Percentiles rank a stretch among this genome's conserved stretches.
Conservation (phyloP, 2,113 vertebrate species). For the Nicator chloris region DNA sequence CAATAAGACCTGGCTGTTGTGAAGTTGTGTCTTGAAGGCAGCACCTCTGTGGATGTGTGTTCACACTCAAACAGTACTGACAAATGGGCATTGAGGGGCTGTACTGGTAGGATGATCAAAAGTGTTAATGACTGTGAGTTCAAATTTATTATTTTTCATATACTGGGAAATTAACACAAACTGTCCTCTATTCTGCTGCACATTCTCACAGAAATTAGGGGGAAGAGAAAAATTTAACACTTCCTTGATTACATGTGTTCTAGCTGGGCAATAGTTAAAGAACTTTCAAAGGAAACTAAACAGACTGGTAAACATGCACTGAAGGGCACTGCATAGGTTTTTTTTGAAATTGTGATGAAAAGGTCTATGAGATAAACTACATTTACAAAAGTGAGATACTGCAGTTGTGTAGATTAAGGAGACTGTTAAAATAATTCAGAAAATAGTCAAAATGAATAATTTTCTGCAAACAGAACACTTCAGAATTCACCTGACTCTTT, state of each 20-base stretch:
- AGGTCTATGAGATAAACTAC: neutral
- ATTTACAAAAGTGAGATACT: neutral
- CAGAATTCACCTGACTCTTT: constrained; percentile 19
- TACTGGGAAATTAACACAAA: neutral
- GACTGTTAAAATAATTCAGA: constrained; percentile 26
- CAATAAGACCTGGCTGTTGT: neutral
- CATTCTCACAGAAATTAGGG: neutral
- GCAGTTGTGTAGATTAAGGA: neutral
- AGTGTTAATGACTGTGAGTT: neutral
- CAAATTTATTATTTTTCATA: neutral
- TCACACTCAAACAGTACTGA: fast-evolving
- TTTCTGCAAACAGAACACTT: constrained; percentile 39
- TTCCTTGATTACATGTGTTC: neutral
- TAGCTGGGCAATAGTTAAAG: neutral
- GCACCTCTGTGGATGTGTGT: neutral
- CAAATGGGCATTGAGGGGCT: neutral
- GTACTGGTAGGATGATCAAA: neutral
- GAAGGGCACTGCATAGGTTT: neutral
- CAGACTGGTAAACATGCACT: neutral
- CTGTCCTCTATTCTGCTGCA: neutral
- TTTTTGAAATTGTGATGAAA: neutral
- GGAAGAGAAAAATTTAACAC: neutral
- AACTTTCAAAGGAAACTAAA: neutral
- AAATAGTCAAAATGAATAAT: constrained; percentile 21
- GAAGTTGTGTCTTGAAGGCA: neutral